These are phyloP conservation scores for Drosophila barbarae DNA, from an alignment of 2,888 invertebrate species.

Conservation along the genomic window DNA sequence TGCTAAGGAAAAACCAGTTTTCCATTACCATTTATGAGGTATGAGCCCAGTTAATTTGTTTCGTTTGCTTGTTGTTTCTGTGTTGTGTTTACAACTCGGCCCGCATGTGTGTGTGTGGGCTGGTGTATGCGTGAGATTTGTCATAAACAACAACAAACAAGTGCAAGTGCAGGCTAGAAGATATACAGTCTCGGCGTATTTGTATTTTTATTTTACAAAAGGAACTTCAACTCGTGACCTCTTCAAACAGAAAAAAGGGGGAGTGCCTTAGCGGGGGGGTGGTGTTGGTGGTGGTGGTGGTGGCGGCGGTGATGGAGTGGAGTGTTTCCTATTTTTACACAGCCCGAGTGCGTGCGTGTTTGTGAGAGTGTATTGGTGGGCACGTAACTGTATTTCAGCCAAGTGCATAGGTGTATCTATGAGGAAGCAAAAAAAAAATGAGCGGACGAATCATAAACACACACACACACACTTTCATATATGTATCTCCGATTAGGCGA, in stretches of 20 bases:
- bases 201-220: conserved; percentile 14
- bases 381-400: conserved; percentile 64
- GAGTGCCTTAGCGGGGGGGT: conserved; percentile 6
- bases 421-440: conserved; percentile 31
- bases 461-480: conserved; percentile 30
- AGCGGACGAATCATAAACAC: conserved; percentile 43
- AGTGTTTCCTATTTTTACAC: conserved; percentile 67
- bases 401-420: conserved; percentile 57
- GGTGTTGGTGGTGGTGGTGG: conserved; percentile 9
- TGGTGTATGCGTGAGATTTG: conserved; percentile 15
- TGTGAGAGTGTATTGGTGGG: conserved; percentile 39
- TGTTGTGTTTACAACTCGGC: conserved; percentile 34
- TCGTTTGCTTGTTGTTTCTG: conserved; percentile 23
- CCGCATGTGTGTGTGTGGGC: not conserved
- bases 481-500: conserved; percentile 53
- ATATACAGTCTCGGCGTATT: not conserved
- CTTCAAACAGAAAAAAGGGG: conserved; percentile 32
- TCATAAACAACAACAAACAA: conserved; percentile 37
- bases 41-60: conserved; percentile 40
- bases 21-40: conserved; percentile 24
- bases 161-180: conserved; percentile 23
- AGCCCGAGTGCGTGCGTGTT: conserved; percentile 32
- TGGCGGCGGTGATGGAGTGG: conserved; percentile 28
- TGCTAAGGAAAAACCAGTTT: conserved; percentile 34
- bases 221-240: conserved; percentile 65